Evolutionary conservation across 2,888 invertebrate species (phyloP), one percentile per base, ranked within the genome.

Genomic region (Tubiluchus corallicola): DNA sequence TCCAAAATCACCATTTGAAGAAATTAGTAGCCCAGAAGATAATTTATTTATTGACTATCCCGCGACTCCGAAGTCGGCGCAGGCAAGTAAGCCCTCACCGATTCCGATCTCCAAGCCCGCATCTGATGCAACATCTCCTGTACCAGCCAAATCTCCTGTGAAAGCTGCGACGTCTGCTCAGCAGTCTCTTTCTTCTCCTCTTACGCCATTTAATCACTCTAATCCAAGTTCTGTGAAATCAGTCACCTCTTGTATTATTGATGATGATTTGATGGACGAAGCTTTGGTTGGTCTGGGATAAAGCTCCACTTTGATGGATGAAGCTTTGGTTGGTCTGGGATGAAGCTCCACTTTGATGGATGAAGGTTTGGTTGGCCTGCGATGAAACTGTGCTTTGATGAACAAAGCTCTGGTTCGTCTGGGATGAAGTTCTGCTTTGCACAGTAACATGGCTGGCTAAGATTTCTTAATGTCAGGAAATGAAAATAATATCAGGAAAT

Each of bases 221-320:
- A 49, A 47, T 15, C 50, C 51, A 5, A 52, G 51, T 49, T 51
- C 53, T 37, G 45, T 53, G 21, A 47, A 52, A 19, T 57, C 58
- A 45, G 79, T 81, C 3, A 61, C 64, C 2, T 80, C 82, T 16
- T 78, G 79, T 55, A 79, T 81, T 53, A 81, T 83, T 40, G 85
- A 85, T 58, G 85, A 87, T 62, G 85, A 85, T 57, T 73, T 84
- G 17, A 83, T 83, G 80, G 83, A 85, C 62, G 83, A 82, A 60
- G 82, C 82, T 3, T 67, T 84, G 41, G 77, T 81, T 43, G 80
- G 80, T 4, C 71, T 78, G 55, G 77, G 79, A 38, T 79, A 79
- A 50, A n/a, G n/a, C n/a, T n/a, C n/a, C n/a, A n/a, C n/a, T 57
- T 73, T 84, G 17, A 83, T 83, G 80, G 83, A 85, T 63, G 83